Evolutionary conservation across 2,888 invertebrate genomes (phyloP).

Genomic region (Zhuqinia jingwanae): DNA sequence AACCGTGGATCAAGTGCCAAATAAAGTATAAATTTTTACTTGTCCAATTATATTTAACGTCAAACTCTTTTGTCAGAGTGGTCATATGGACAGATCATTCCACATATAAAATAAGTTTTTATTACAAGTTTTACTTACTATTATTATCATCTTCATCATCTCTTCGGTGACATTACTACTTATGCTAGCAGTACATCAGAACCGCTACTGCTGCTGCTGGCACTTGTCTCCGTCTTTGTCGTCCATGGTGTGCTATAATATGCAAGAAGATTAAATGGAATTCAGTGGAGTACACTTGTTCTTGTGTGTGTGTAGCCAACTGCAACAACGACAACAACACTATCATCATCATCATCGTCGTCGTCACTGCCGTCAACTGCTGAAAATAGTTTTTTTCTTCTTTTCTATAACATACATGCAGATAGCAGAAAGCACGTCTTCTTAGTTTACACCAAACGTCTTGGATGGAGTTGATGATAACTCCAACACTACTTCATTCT

Average conservation of each 20-base stretch:
- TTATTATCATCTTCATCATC: not conserved
- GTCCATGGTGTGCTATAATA: not conserved
- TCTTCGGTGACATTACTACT: not conserved
- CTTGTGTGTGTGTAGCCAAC: slow-evolving; percentile 5
- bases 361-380: slow-evolving; percentile 33
- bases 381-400: slow-evolving; percentile 44
- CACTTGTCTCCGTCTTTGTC: slow-evolving; percentile 21
- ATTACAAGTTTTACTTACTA: too few species aligned
- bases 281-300: slow-evolving; percentile 26
- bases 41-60: slow-evolving; percentile 34
- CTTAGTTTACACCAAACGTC: slow-evolving; percentile 6
- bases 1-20: slow-evolving; percentile 20
- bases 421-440: not conserved
- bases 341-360: slow-evolving; percentile 28
- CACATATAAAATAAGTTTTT: slow-evolving; percentile 20
- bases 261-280: slow-evolving; percentile 4
- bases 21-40: slow-evolving; percentile 26
- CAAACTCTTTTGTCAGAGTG: slow-evolving; percentile 14
- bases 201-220: not conserved
- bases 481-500: slow-evolving; percentile 56
- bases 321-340: slow-evolving; percentile 19
- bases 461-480: slow-evolving; percentile 24
- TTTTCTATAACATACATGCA: slow-evolving; percentile 4
- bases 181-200: not conserved
- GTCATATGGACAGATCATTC: slow-evolving; percentile 35